Percentiles rank a stretch among this genome's conserved stretches.
Conservation (phyloP, 2,113 vertebrate genomes). For the Fukomys damarensis region DNA sequence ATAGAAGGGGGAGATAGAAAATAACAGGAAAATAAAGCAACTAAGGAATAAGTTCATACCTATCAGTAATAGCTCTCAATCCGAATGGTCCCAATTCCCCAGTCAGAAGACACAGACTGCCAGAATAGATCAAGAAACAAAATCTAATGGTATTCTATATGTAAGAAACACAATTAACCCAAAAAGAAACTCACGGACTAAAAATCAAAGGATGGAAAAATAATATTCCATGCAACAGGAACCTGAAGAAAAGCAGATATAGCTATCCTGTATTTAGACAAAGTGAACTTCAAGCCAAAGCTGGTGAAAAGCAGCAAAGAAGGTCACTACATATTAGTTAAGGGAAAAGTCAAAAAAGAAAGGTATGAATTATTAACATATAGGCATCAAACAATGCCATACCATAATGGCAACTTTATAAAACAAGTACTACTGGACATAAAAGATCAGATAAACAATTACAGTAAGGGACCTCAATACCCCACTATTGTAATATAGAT, state of each 20-base stretch:
- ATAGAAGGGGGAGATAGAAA: neutral
- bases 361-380: neutral
- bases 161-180: neutral
- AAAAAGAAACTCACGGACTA: neutral
- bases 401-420: neutral
- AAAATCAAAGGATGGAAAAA: neutral
- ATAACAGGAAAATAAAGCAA: neutral
- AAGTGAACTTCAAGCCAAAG: neutral
- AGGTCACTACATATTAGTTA: neutral
- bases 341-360: neutral
- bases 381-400: neutral
- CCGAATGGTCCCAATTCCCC: neutral
- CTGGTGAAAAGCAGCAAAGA: neutral
- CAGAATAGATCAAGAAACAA: neutral
- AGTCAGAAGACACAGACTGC: neutral
- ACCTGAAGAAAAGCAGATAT: neutral
- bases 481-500: neutral
- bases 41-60: neutral
- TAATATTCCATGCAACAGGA: neutral
- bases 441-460: neutral
- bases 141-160: neutral
- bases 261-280: neutral
- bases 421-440: neutral
- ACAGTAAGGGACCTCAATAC: neutral
- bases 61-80: neutral